Conservation (phyloP, 1,140 invertebrate species). For the Pogonomyrmex californicus region DNA sequence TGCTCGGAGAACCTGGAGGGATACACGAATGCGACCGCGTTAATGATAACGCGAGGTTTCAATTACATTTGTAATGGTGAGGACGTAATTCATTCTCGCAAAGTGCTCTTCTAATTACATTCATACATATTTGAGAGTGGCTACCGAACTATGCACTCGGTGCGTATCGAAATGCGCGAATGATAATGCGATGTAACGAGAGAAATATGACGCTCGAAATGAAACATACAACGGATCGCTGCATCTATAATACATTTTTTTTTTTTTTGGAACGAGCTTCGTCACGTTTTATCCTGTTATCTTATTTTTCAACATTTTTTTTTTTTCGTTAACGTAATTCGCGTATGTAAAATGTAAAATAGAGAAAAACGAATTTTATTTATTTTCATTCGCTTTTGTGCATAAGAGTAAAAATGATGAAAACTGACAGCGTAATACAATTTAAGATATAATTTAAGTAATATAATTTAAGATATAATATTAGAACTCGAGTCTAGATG, state of each 20-base stretch:
- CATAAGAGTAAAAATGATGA: background rate
- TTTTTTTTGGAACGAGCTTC: background rate
- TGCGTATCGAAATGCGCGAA: background rate
- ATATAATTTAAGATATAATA: background rate
- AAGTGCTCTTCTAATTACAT: slow-evolving; percentile 39
- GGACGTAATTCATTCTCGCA: slow-evolving; percentile 31
- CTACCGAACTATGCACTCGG: background rate
- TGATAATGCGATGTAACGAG: slow-evolving; percentile 31
- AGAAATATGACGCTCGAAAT: background rate
- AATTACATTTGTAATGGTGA: slow-evolving; percentile 35
- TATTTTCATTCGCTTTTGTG: background rate
- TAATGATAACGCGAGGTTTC: slow-evolving; percentile 7
- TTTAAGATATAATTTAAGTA: too few relatives aligned
- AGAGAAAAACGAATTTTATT: background rate
- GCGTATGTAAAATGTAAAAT: background rate
- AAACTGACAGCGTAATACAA: background rate
- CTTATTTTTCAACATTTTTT: background rate
- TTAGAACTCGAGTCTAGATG: background rate
- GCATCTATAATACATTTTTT: background rate
- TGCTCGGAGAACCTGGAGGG: background rate
- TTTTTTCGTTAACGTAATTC: background rate
- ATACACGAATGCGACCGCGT: background rate
- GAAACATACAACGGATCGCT: slow-evolving; percentile 4
- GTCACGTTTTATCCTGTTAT: slow-evolving; percentile 11
- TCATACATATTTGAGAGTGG: slow-evolving; percentile 11